phyloP scores from a whole-genome alignment of 2,797 vertebrate species.

The Decapterus maruadsi region DNA sequence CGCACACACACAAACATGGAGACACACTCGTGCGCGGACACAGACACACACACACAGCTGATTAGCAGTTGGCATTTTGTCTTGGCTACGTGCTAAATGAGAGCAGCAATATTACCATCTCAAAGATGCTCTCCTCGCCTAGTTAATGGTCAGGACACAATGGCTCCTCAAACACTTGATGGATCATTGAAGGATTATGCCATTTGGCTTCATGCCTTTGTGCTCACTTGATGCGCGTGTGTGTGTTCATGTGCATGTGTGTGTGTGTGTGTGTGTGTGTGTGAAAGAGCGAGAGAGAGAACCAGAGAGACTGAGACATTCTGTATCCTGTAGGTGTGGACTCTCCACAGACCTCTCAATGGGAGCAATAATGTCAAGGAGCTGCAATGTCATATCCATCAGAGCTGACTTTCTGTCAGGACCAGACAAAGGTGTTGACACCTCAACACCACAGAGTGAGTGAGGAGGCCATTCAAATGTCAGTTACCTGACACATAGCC shows the following conservation, averaged over 20 bases:
- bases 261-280: constrained; percentile 13
- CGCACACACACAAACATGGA: neutral
- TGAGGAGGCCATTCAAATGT: constrained; percentile 81
- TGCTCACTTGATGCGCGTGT: constrained; percentile 34
- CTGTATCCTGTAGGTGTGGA: constrained; percentile 65
- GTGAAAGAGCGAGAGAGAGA: constrained; percentile 10
- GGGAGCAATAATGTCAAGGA: constrained; percentile 81
- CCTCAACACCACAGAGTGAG: constrained; percentile 75
- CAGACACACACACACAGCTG: constrained; percentile 66
- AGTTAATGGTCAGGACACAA: constrained; percentile 79
- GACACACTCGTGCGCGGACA: neutral
- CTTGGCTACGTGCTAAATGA: constrained; percentile 78
- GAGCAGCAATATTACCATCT: constrained; percentile 79
- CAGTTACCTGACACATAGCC: constrained; percentile 76
- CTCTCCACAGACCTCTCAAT: constrained; percentile 67
- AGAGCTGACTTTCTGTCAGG: constrained; percentile 84
- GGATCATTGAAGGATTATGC: constrained; percentile 72
- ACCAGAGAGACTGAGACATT: constrained; percentile 41
- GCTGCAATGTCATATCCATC: constrained; percentile 86
- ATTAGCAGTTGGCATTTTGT: constrained; percentile 80
- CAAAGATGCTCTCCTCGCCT: constrained; percentile 75
- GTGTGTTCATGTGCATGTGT: constrained; percentile 4
- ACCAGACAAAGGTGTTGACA: constrained; percentile 87
- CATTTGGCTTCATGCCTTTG: constrained; percentile 72
- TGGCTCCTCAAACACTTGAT: constrained; percentile 77